Conservation (phyloP, 2,797 vertebrate species). For the Manis crassicaudata region DNA sequence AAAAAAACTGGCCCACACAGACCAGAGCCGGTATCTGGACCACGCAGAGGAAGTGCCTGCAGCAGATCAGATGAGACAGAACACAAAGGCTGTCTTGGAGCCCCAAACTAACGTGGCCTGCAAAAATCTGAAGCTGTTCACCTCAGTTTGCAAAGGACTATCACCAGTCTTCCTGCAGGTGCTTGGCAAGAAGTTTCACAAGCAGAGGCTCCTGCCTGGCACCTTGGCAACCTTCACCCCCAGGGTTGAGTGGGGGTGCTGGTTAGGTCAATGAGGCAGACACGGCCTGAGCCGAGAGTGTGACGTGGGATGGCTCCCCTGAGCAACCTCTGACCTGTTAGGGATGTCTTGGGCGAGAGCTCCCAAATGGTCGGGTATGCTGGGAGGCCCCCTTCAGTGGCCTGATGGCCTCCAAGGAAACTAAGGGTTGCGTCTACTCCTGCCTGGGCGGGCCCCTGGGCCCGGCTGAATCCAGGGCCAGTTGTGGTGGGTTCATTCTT, state of each 20-base stretch:
- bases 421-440: not conserved
- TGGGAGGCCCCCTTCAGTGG: not conserved
- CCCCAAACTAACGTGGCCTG: not conserved
- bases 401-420: not conserved
- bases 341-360: no score
- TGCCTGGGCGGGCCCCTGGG: not conserved
- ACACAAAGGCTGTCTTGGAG: rapidly evolving
- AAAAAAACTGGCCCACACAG: not conserved
- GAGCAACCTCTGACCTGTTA: not conserved
- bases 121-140: not conserved
- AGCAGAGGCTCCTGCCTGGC: not conserved
- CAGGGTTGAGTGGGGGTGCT: not conserved
- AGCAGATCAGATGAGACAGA: rapidly evolving
- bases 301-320: rapidly evolving
- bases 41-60: rapidly evolving
- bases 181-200: not conserved
- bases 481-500: not conserved
- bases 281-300: not conserved
- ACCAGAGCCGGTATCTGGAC: not conserved
- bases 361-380: not conserved
- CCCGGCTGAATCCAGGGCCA: not conserved
- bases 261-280: rapidly evolving
- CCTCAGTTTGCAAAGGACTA: not conserved
- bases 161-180: not conserved
- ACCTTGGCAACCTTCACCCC: no score